Evolutionary conservation across 2,113 vertebrate species (phyloP).

Genomic region (Tyrannus savana): DNA sequence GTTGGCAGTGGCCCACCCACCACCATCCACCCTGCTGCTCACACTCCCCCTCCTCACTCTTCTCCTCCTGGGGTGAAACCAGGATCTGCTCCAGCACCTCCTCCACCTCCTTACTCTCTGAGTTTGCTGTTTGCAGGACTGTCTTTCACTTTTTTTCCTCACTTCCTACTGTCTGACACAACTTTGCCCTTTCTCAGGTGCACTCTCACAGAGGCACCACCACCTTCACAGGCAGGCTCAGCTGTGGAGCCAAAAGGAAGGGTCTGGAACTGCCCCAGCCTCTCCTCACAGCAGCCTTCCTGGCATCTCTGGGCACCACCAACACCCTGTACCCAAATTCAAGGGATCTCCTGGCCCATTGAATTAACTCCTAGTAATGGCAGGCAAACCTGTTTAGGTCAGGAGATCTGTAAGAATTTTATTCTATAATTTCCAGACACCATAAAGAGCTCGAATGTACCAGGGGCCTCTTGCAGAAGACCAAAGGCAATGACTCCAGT

Average conservation of each 20-base stretch:
- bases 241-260: not conserved
- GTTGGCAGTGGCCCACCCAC: no score
- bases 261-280: not conserved
- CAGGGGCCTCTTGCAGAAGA: not conserved
- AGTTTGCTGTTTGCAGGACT: not conserved
- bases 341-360: not conserved
- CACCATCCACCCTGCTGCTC: not conserved
- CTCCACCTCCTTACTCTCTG: not conserved
- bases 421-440: not conserved
- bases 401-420: not conserved
- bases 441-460: not conserved
- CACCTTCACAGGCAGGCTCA: not conserved
- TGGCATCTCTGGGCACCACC: not conserved
- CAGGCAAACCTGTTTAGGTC: not conserved
- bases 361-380: not conserved
- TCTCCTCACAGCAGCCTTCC: not conserved
- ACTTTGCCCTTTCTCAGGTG: not conserved
- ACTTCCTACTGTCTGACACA: not conserved
- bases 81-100: not conserved
- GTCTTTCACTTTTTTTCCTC: not conserved
- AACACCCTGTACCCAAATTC: rapidly evolving
- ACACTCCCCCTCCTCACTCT: not conserved
- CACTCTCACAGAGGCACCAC: not conserved
- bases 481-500: not conserved
- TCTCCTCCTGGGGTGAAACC: not conserved